Evolutionary conservation across 2,888 invertebrate genomes (phyloP), one percentile per base, ranked within the genome.

Genomic region (Ophonus ardosiacus): DNA sequence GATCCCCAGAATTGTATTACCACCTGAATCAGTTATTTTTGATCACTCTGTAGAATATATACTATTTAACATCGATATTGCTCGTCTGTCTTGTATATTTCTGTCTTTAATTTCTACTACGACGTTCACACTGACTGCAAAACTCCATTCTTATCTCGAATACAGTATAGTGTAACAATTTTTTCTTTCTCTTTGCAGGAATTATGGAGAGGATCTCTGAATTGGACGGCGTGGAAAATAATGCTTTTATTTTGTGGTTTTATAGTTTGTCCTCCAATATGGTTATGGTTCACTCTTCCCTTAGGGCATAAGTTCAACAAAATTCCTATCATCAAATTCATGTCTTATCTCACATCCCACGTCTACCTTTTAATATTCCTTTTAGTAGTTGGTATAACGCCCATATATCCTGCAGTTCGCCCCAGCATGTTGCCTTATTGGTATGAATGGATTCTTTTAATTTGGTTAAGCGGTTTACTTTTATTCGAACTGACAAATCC

Each of bases 261-360:
- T 90, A 95, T 99, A 89, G 92, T 98, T 82, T 98, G 98, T 90
- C 99, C 99, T 57, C 98, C 99, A 6, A 96, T 99, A 43, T 99
- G 99, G 99, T 93, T 99, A 88, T 96, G 97, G 78, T 98, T 99
- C 91, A 98, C 98, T 86, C 94, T 99, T 90, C 99, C 99, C 80
- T 92, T 98, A 90, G 97, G 97, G 61, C 98, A 98, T 93, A 97
- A 97, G 92, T 98, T 97, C 92, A 97, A 98, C 93, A 98, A 98
- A 93, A 98, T 99, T 89, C 99, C 99, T 85, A 99, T 99, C 90
- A 98, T 99, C 90, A 99, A 99, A 92, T 99, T 99, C 92, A 99
- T 99, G 97, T 98, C 99, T 65, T 99, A 99, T 92, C 94, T 99
- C 89, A 99, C 99, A 24, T 99, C 99, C 7, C 99, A 99, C 92